Evolutionary conservation across 2,113 vertebrate species (phyloP).

Genomic region (Neogobius melanostomus): DNA sequence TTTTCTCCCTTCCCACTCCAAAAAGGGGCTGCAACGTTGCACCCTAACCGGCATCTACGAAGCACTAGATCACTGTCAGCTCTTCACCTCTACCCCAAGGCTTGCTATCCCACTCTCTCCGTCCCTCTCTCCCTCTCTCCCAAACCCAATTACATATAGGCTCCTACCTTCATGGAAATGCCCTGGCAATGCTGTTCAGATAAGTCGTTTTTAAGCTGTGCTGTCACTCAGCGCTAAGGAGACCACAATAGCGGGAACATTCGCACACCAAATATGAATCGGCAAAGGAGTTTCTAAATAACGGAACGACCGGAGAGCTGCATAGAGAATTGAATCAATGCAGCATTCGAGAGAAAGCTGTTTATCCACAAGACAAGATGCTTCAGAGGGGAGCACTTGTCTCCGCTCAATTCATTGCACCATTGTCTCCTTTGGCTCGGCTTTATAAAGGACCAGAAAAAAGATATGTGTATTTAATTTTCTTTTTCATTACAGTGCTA

Average conservation of each 20-base stretch:
- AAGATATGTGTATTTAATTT: constrained; percentile 12
- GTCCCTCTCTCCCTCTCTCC: constrained; percentile 12
- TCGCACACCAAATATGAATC: neutral
- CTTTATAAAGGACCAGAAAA: constrained; percentile 14
- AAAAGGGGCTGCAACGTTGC: constrained; percentile 38
- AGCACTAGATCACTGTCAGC: constrained; percentile 63
- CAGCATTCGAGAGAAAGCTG: constrained; percentile 37
- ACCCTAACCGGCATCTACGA: constrained; percentile 40
- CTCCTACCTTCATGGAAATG: constrained; percentile 13
- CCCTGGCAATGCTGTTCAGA: too few species aligned
- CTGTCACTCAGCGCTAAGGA: too few species aligned
- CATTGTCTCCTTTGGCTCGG: constrained; percentile 33
- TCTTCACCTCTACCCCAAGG: constrained; percentile 48
- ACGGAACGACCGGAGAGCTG: constrained; percentile 43
- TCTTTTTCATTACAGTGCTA: constrained; percentile 12
- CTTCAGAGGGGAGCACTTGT: constrained; percentile 28
- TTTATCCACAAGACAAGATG: constrained; percentile 53
- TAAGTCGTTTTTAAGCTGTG: too few species aligned
- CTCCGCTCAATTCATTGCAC: constrained; percentile 45
- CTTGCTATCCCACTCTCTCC: constrained; percentile 14
- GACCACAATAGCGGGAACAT: too few species aligned
- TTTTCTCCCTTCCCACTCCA: neutral
- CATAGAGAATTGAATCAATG: constrained; percentile 34
- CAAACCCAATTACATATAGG: constrained; percentile 22
- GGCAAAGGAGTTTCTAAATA: constrained; percentile 43